Base-by-base conservation (phyloP, 2,113 vertebrate genomes). In the Nasalis larvatus region DNA sequence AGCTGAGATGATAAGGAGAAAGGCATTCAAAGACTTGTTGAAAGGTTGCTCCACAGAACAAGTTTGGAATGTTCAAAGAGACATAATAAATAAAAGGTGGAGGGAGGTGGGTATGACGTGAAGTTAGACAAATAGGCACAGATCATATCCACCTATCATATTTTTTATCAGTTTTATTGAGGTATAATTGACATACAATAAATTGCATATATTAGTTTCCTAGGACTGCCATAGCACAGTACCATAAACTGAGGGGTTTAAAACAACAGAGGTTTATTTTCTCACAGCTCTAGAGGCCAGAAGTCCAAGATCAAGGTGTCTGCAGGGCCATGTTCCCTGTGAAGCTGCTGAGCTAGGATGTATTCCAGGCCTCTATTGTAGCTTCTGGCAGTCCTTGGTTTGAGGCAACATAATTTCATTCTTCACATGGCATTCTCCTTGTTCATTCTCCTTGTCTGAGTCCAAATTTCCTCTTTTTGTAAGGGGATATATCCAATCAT, bases 131-230 rank as follows among this genome's bases (percentile, higher is more conserved):
- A 71, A 27, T 37, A 74, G 47, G 52, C n/a, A n/a, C 35, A 80
- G 45, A 40, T 91, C 23, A 16, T 60, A 90, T 80, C 63, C 83
- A 60, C 58, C 60, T 56, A 47, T 9, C n/a, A 37, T 40, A 73
- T 32, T 94, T 95, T 91, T 23, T 25, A 86, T 45, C 25, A 91
- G 52, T 56, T 96, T 88, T 47, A 54, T 56, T 93, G 71, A 32
- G 49, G 47, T 76, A 74, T 78, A 83, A 87, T 10, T 94, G 81
- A 69, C 37, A 68, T n/a, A 54, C 20, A 54, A 9, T 71, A 92
- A 63, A 86, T 10, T 86, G 81, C 56, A 58, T 82, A 35, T 78
- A 35, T 78, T 96, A 45, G 45, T 66, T 71, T 96, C 45, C 68
- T 76, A 71, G 23, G 49, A 37, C 83, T 87, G 30, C 54, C 11